Evolutionary conservation across 2,797 vertebrate genomes (phyloP).

Genomic region (Pipistrellus pygmaeus): DNA sequence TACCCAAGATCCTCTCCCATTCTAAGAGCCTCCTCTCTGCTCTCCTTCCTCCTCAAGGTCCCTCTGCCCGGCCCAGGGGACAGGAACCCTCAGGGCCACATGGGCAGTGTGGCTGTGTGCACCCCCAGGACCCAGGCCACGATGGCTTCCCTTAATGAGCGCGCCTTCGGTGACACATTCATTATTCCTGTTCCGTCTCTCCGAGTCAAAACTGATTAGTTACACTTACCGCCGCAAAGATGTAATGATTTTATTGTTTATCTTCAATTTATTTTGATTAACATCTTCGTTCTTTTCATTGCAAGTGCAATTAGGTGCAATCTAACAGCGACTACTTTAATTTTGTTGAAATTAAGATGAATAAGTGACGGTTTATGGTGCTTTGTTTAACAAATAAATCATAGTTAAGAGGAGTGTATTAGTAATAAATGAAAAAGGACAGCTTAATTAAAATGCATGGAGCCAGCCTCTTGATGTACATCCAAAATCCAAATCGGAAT

Average conservation of each 20-base stretch:
- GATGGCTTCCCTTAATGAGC: slow-evolving; percentile 90
- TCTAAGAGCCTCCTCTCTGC: background rate
- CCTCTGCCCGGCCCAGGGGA: slow-evolving; percentile 41
- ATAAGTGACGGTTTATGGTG: slow-evolving; percentile 91
- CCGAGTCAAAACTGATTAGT: slow-evolving; percentile 93
- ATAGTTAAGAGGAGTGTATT: slow-evolving; percentile 91
- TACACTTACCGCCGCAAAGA: slow-evolving; percentile 91
- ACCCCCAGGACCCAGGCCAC: slow-evolving; percentile 85
- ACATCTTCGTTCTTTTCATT: slow-evolving; percentile 92
- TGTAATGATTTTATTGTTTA: slow-evolving; percentile 95
- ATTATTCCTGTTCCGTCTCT: slow-evolving; percentile 92
- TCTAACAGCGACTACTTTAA: slow-evolving; percentile 90
- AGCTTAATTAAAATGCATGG: slow-evolving; percentile 89
- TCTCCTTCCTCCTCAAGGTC: background rate
- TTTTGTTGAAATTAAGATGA: slow-evolving; percentile 93
- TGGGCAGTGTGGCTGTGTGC: slow-evolving; percentile 64
- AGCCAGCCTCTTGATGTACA: slow-evolving; percentile 86
- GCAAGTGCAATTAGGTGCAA: slow-evolving; percentile 92
- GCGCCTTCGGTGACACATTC: slow-evolving; percentile 90
- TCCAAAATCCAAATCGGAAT: slow-evolving; percentile 85
- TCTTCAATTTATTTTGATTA: slow-evolving; percentile 95
- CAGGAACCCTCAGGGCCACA: slow-evolving; percentile 61
- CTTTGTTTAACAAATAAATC: slow-evolving; percentile 93
- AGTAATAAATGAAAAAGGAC: slow-evolving; percentile 90
- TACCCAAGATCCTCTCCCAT: slow-evolving; percentile 11